A percentile compares a stretch with the other conserved stretches of the same genome.
Conservation (phyloP, 2,797 vertebrate genomes). For the Falco novaeseelandiae region DNA sequence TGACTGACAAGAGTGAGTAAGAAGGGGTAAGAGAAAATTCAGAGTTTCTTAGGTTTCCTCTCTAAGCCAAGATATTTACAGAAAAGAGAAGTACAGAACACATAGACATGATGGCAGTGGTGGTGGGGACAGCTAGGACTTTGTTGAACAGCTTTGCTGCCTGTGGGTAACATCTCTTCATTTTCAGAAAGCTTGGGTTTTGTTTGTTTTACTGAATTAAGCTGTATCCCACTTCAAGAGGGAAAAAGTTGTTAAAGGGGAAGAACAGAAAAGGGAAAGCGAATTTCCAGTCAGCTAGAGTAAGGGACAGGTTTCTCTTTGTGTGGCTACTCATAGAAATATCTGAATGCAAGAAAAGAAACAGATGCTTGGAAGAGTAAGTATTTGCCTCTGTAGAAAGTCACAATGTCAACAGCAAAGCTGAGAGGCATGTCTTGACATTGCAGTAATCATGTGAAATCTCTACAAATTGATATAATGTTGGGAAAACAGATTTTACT, state of each 20-base stretch:
- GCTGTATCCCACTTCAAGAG: background rate
- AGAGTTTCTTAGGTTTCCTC: background rate
- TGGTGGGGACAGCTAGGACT: background rate
- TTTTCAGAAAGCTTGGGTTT: background rate
- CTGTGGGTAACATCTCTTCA: background rate
- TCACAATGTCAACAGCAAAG: background rate
- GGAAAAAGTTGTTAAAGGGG: background rate
- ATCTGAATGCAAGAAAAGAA: background rate
- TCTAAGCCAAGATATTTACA: background rate
- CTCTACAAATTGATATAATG: background rate
- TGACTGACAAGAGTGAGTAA: background rate
- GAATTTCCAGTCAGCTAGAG: background rate
- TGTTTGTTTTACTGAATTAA: background rate
- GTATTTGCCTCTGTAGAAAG: background rate
- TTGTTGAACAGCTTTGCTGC: background rate
- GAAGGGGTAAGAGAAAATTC: background rate
- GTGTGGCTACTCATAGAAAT: background rate
- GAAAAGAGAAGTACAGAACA: background rate
- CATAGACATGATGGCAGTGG: background rate
- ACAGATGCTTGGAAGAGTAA: background rate
- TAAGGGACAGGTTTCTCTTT: background rate
- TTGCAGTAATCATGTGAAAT: background rate
- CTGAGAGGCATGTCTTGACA: background rate
- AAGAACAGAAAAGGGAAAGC: background rate
- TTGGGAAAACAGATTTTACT: background rate